A percentile compares a stretch with the other conserved stretches of the same genome.
Evolutionary conservation across 1,140 invertebrate species (phyloP).

Genomic region (Anastatus disparis): DNA sequence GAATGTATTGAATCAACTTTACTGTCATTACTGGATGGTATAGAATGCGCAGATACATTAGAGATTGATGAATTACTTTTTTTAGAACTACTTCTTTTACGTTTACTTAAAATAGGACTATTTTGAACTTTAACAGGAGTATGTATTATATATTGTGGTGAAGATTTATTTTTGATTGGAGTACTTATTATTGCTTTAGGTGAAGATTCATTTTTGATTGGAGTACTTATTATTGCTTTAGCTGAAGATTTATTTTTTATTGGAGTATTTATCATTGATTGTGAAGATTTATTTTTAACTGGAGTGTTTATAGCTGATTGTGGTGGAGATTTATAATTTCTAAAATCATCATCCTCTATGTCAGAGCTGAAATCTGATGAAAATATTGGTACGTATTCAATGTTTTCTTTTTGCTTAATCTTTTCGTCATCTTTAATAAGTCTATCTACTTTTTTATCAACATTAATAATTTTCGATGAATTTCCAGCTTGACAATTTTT

Average conservation of each 20-base stretch:
- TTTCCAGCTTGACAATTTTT: slow-evolving; percentile 10
- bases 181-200: too few species aligned
- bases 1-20: slow-evolving; percentile 14
- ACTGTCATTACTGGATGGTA: slow-evolving; percentile 10
- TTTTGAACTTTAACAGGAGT: slow-evolving; percentile 3
- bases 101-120: slow-evolving; percentile 37
- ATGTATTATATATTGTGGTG: too few species aligned
- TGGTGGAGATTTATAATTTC: slow-evolving; percentile 5
- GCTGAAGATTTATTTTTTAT: too few species aligned
- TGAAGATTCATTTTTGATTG: too few species aligned
- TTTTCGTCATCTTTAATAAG: not conserved
- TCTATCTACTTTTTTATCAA: not conserved
- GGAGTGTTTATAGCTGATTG: not conserved
- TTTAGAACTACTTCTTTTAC: slow-evolving; percentile 17
- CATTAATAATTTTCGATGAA: not conserved
- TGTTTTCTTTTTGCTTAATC: slow-evolving; percentile 15
- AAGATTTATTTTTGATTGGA: too few species aligned
- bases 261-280: too few species aligned
- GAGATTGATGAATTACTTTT: slow-evolving; percentile 28
- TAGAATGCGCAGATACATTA: not conserved
- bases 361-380: slow-evolving; percentile 28
- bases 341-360: slow-evolving; percentile 24
- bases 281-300: too few species aligned
- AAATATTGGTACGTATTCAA: slow-evolving; percentile 25
- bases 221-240: too few species aligned